A percentile compares a stretch with the other conserved stretches of the same genome.
phyloP scores from a whole-genome alignment of 2,797 vertebrate genomes.

The Octomys mimax region DNA sequence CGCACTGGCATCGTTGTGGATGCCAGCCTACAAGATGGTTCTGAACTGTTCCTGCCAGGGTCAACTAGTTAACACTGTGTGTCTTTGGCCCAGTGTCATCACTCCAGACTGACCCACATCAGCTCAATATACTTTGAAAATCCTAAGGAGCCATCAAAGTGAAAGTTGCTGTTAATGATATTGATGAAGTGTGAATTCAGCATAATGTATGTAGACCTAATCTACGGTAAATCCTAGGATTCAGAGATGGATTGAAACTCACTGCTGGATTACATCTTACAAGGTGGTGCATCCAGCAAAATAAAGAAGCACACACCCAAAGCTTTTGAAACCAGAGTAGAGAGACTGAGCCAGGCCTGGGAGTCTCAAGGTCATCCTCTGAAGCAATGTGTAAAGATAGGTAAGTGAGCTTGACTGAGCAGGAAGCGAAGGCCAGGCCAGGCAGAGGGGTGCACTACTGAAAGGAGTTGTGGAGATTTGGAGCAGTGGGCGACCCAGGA shows the following conservation, averaged over 20 bases:
- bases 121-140: not conserved
- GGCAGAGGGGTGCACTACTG: not conserved
- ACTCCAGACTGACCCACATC: not conserved
- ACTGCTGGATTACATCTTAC: not conserved
- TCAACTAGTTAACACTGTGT: conserved; percentile 41
- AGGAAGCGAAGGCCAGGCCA: not conserved
- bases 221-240: not conserved
- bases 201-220: not conserved
- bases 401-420: not conserved
- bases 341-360: not conserved
- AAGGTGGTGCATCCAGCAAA: rapidly evolving
- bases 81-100: not conserved
- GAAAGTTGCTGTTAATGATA: not conserved
- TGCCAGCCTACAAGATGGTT: conserved; percentile 30
- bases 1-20: conserved; percentile 28
- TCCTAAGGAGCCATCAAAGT: not conserved
- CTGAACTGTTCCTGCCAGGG: not conserved
- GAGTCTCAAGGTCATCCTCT: not conserved
- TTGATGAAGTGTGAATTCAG: not conserved
- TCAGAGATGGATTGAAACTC: conserved; percentile 1
- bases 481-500: not conserved
- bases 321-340: not conserved
- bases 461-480: not conserved
- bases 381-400: not conserved
- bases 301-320: not conserved